Evolutionary conservation across 2,797 vertebrate genomes (phyloP), one percentile per base, ranked within the genome.

Genomic region (Adelosebastes latens): DNA sequence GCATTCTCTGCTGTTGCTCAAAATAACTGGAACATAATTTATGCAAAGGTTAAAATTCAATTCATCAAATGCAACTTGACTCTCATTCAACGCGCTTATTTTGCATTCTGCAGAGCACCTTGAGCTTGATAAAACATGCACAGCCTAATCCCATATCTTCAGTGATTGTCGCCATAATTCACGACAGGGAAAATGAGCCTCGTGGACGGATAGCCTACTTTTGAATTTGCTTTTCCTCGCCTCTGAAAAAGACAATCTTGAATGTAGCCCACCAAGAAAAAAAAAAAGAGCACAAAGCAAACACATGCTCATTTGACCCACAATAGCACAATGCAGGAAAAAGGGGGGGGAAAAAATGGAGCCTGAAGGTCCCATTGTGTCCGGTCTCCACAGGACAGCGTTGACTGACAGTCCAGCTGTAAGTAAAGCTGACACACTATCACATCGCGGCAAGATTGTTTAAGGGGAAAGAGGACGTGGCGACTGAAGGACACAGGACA

Each of bases 361-460:
- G 87, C 85, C 89, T 81, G 90, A 85, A 92, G 91, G 82, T 77
- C 80, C 85, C 82, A 89, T 89, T 93, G 91, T 94, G 82, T 91
- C 52, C 14, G 9, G 27, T 82, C 78, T 89, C 90, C 77, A 82
- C 79, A 75, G 82, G 89, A 85, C 87, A 89, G 75, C 53, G 2
- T 8, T 91, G 92, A 94, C 88, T 88, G 93, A 92, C 93, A 87
- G 88, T 84, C 88, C 75, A 76, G 86, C 90, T 84, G 86, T 91
- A 92, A 93, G 92, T 87, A 92, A 93, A 92, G 89, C 90, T 88
- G 93, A 92, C 93, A 91, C 72, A 24, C 83, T 87, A 86, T 87
- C 88, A 82, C 92, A 85, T 79, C 76, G 32, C 31, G 18, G 90
- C 71, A 72, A 88, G 87, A 85, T 77, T 81, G 89, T 91, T 89